Evolutionary conservation across 2,888 invertebrate genomes (phyloP).

Genomic region (Thumatha senex): DNA sequence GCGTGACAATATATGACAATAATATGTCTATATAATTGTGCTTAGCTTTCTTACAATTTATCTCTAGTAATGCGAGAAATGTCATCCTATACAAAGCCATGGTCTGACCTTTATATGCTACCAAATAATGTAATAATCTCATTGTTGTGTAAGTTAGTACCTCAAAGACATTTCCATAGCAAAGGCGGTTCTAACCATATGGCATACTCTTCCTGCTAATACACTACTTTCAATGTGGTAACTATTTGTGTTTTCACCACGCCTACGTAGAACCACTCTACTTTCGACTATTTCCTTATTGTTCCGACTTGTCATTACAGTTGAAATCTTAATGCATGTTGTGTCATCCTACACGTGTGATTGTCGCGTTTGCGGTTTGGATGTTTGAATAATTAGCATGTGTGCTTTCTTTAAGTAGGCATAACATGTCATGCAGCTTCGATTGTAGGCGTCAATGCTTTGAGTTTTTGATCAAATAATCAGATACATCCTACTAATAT

Average conservation of each 20-base stretch:
- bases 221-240: conserved; percentile 25
- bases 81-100: no score
- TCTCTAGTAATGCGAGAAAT: no score
- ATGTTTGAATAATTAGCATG: conserved; percentile 40
- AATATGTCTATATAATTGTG: no score
- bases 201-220: conserved; percentile 14
- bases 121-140: no score
- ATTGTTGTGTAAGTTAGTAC: no score
- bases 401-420: conserved; percentile 29
- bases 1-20: no score
- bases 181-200: conserved; percentile 14
- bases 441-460: no score
- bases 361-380: conserved; percentile 32
- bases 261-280: conserved; percentile 23
- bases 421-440: conserved; percentile 31
- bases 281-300: conserved; percentile 32
- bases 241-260: conserved; percentile 30
- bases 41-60: no score
- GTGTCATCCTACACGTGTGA: conserved; percentile 50
- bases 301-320: conserved; percentile 48
- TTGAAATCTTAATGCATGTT: conserved; percentile 64
- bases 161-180: conserved; percentile 9
- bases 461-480: no score
- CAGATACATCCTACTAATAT: no score
- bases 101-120: no score